Percentiles rank a stretch among this genome's conserved stretches.
phyloP scores from a whole-genome alignment of 2,888 invertebrate species.

The Galeruca laticollis region DNA sequence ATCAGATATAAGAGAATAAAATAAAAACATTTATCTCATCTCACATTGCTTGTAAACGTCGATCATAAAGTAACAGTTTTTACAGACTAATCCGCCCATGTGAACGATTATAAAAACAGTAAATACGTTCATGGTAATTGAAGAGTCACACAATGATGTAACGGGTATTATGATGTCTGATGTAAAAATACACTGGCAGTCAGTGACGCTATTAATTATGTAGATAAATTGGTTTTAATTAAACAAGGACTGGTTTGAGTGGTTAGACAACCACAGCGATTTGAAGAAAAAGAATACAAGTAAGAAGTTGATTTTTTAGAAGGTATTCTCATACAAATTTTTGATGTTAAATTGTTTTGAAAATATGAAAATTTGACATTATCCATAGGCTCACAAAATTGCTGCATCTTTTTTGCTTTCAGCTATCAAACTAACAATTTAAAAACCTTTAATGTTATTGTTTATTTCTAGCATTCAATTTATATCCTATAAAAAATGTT shows the following conservation, averaged over 20 bases:
- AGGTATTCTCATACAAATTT: too few species aligned
- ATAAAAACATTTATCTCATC: neutral
- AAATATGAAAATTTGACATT: too few species aligned
- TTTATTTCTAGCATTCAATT: too few species aligned
- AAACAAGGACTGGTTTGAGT: neutral
- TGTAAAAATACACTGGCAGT: neutral
- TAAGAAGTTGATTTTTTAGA: too few species aligned
- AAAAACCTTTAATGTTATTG: too few species aligned
- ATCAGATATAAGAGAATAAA: neutral
- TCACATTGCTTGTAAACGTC: neutral
- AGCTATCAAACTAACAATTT: too few species aligned
- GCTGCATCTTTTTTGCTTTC: too few species aligned
- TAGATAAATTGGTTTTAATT: constrained; percentile 19
- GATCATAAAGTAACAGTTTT: neutral
- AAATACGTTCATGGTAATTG: neutral
- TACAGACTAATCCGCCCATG: neutral
- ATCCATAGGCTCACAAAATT: too few species aligned
- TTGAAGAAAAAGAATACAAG: neutral
- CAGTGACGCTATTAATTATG: constrained; percentile 16
- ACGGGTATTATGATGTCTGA: constrained; percentile 16
- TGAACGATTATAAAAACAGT: constrained; percentile 10
- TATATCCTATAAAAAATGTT: too few species aligned
- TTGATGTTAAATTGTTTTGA: too few species aligned
- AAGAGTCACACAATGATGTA: constrained; percentile 8
- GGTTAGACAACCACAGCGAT: neutral